A percentile compares a stretch with the other conserved stretches of the same genome.
phyloP scores from a whole-genome alignment of 2,113 vertebrate species.

The Zeus faber region DNA sequence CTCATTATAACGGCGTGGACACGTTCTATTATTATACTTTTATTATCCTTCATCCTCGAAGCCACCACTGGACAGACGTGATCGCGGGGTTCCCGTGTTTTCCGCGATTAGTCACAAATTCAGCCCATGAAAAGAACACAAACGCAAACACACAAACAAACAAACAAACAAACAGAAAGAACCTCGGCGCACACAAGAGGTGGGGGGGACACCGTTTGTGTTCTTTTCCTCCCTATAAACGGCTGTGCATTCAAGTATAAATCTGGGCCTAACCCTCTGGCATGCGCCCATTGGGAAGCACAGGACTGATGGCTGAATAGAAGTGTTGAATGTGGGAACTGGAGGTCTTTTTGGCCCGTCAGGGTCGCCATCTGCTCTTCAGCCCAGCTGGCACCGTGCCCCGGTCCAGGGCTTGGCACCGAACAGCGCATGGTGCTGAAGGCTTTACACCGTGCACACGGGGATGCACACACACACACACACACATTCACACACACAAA shows the following conservation, averaged over 20 bases:
- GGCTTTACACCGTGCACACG: too few relatives aligned
- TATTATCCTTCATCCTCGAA: too few relatives aligned
- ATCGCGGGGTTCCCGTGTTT: too few relatives aligned
- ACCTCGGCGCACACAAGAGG: constrained; percentile 8
- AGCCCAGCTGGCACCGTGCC: constrained; percentile 61
- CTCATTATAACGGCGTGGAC: too few relatives aligned
- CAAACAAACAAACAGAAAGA: background rate
- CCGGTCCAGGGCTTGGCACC: constrained; percentile 55
- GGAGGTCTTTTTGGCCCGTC: constrained; percentile 56
- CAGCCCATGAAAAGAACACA: constrained; percentile 37
- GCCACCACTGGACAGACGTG: too few relatives aligned
- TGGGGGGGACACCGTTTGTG: constrained; percentile 42
- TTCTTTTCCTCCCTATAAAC: constrained; percentile 30
- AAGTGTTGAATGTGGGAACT: constrained; percentile 57
- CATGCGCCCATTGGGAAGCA: constrained; percentile 44
- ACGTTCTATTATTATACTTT: too few relatives aligned
- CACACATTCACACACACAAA: background rate
- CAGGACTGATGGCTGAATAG: constrained; percentile 52
- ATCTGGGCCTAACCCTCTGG: constrained; percentile 38
- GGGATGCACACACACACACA: too few relatives aligned
- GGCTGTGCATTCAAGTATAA: constrained; percentile 51
- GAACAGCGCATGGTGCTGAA: too few relatives aligned
- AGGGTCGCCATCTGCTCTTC: constrained; percentile 69
- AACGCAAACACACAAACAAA: too few relatives aligned
- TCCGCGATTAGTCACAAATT: too few relatives aligned